Evolutionary conservation across 1,140 invertebrate genomes (phyloP).

Genomic region (Aphelenchoides fujianensis): DNA sequence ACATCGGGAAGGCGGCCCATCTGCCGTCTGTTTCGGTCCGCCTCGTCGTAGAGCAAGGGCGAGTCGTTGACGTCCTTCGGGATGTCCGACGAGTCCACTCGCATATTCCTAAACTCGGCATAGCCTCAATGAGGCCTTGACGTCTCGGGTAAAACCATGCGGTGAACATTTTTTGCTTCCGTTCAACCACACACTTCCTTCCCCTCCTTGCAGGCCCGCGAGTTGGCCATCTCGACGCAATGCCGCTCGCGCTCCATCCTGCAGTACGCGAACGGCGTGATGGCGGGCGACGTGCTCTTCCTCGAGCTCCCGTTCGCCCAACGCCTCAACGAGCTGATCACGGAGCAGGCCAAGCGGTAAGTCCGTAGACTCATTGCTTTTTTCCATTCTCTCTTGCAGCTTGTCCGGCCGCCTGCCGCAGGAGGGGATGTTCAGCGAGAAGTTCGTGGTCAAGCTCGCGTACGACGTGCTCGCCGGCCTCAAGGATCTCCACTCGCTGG

Average conservation of each 20-base stretch:
- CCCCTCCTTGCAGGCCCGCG: neutral
- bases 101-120: slow-evolving; percentile 5
- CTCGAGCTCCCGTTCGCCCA: neutral
- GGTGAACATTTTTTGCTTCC: too few relatives aligned
- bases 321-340: neutral
- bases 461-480: neutral
- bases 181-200: too few relatives aligned
- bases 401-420: too few relatives aligned
- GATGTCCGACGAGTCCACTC: neutral
- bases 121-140: too few relatives aligned
- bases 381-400: neutral
- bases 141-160: too few relatives aligned
- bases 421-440: neutral
- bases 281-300: neutral
- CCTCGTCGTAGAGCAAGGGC: neutral
- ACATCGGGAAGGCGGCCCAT: neutral
- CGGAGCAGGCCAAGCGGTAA: neutral
- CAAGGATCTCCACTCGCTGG: neutral
- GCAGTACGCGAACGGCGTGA: neutral
- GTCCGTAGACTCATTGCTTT: too few relatives aligned
- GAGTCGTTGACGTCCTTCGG: neutral
- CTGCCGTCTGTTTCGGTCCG: neutral
- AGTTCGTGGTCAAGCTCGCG: neutral
- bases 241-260: neutral
- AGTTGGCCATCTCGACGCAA: neutral